A percentile compares a stretch with the other conserved stretches of the same genome.
Conservation (phyloP, 2,888 invertebrate species). For the Heliconius ismenius region DNA sequence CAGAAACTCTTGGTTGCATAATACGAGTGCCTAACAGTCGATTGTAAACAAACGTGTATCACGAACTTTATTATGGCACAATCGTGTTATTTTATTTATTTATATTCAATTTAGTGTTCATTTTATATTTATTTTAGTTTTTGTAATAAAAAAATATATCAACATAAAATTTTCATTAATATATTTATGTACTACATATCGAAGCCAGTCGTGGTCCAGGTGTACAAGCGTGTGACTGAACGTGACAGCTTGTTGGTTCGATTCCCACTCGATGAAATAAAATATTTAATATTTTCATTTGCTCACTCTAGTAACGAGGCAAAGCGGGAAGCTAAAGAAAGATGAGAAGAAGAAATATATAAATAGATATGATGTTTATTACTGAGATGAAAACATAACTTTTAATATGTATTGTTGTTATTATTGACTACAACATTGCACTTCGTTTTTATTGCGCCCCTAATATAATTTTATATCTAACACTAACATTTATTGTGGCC, state of each 20-base stretch:
- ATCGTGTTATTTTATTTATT: constrained; percentile 28
- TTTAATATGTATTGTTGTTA: neutral
- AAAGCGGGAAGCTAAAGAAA: too few species aligned
- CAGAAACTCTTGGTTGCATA: constrained; percentile 21
- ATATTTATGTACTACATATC: too few species aligned
- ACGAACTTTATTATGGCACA: constrained; percentile 36
- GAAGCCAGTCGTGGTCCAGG: too few species aligned
- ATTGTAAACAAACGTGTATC: constrained; percentile 34
- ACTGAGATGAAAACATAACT: neutral
- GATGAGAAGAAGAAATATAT: too few species aligned
- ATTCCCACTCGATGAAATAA: too few species aligned
- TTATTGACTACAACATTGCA: constrained; percentile 40
- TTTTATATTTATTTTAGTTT: neutral
- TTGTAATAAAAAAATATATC: neutral
- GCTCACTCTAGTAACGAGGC: too few species aligned
- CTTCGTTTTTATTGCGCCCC: neutral
- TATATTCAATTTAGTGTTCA: neutral
- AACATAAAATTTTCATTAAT: too few species aligned
- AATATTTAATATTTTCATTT: too few species aligned
- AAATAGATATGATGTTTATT: neutral
- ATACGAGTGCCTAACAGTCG: constrained; percentile 5
- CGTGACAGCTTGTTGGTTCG: too few species aligned
- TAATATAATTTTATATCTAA: neutral
- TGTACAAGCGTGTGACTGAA: too few species aligned
- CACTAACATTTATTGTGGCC: neutral